Conservation (phyloP, 2,113 vertebrate genomes). For the Xiphophorus maculatus region DNA sequence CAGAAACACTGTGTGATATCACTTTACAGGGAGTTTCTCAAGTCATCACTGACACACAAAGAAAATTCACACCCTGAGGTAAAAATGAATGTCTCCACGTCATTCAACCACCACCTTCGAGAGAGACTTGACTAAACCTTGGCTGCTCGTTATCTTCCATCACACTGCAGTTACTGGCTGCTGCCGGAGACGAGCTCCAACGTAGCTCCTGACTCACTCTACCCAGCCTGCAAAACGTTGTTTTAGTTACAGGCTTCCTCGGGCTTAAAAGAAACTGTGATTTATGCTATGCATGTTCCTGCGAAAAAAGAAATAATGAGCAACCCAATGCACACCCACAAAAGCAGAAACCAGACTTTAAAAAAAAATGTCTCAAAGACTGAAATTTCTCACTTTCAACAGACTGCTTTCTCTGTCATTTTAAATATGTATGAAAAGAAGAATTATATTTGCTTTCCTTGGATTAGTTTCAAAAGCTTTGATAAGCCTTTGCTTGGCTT, state of each 20-base stretch:
- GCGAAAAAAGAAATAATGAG: constrained; percentile 30
- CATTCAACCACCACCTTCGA: constrained; percentile 48
- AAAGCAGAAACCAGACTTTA: constrained; percentile 28
- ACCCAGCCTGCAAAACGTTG: constrained; percentile 14
- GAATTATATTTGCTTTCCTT: constrained; percentile 53
- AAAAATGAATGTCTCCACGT: constrained; percentile 51
- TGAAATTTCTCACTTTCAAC: constrained; percentile 15
- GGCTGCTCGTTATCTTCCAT: constrained; percentile 39
- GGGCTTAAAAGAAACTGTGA: constrained; percentile 10
- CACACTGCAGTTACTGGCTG: constrained; percentile 22
- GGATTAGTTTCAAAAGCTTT: constrained; percentile 48
- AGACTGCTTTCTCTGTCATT: constrained; percentile 37
- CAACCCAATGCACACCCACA: constrained; percentile 1
- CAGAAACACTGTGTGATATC: constrained; percentile 40
- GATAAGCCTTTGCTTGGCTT: constrained; percentile 55
- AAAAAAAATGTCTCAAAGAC: constrained; percentile 8
- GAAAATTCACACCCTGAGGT: constrained; percentile 60
- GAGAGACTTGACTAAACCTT: constrained; percentile 39
- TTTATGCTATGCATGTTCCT: constrained; percentile 15
- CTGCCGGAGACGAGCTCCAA: constrained; percentile 33
- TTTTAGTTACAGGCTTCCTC: constrained; percentile 35
- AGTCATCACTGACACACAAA: constrained; percentile 28
- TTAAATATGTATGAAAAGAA: constrained; percentile 11
- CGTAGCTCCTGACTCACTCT: constrained; percentile 18
- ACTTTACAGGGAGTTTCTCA: constrained; percentile 70